A percentile compares a stretch with the other conserved stretches of the same genome.
Conservation (phyloP, 2,888 invertebrate genomes). For the Trichogramma evanescens region DNA sequence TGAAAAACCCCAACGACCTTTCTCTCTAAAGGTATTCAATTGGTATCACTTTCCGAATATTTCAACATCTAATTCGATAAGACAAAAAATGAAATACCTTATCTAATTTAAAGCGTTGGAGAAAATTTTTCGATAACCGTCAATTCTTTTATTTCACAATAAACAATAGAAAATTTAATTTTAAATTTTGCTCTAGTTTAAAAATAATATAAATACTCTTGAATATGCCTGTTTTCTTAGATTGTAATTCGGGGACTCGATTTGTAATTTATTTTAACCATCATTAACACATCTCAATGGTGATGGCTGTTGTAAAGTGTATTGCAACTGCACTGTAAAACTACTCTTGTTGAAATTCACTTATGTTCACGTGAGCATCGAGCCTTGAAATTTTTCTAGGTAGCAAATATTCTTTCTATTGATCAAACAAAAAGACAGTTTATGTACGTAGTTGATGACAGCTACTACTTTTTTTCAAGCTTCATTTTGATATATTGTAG, state of each 20-base stretch:
- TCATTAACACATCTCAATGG: too few species aligned
- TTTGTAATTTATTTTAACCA: too few species aligned
- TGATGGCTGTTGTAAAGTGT: too few species aligned
- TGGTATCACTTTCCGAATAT: not conserved
- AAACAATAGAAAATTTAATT: constrained; percentile 6
- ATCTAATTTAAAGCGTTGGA: too few species aligned
- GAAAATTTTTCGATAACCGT: constrained; percentile 12
- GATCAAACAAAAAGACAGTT: constrained; percentile 40
- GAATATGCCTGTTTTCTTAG: not conserved
- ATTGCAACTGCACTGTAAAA: too few species aligned
- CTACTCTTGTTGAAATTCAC: too few species aligned
- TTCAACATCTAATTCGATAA: not conserved
- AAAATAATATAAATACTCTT: not conserved
- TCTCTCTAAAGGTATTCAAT: constrained; percentile 54
- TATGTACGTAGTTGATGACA: not conserved
- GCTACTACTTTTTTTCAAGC: too few species aligned
- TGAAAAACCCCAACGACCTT: constrained; percentile 55
- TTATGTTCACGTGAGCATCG: too few species aligned
- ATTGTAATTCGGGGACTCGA: too few species aligned
- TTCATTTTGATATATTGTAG: too few species aligned
- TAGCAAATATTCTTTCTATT: constrained; percentile 26
- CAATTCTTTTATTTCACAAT: constrained; percentile 8
- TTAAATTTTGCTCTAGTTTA: not conserved
- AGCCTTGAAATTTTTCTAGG: too few species aligned
- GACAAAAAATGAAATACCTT: too few species aligned